phyloP scores from a whole-genome alignment of 2,797 vertebrate species.

The Micromesistius poutassou region DNA sequence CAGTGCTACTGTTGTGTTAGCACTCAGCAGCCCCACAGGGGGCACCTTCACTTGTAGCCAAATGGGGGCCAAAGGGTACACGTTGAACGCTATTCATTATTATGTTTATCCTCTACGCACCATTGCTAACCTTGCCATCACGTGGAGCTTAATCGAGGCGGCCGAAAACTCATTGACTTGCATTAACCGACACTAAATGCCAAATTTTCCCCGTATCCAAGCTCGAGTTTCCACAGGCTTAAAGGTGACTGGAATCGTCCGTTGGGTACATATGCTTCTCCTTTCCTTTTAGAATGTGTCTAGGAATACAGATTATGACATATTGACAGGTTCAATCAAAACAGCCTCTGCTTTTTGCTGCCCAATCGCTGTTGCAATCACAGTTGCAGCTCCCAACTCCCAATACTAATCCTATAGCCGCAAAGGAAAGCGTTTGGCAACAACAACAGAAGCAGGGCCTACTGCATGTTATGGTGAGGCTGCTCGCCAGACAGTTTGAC shows the following conservation, averaged over 20 bases:
- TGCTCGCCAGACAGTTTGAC: conserved; percentile 29
- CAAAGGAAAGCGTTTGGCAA: neutral
- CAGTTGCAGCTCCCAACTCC: conserved; percentile 14
- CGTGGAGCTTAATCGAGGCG: neutral
- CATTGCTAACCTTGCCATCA: neutral
- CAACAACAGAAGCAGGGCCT: conserved; percentile 9
- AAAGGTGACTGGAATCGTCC: too few relatives aligned
- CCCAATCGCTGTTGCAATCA: too few relatives aligned
- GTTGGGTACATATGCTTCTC: too few relatives aligned
- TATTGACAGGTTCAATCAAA: too few relatives aligned
- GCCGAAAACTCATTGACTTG: neutral
- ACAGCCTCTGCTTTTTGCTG: too few relatives aligned
- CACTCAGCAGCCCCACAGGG: neutral
- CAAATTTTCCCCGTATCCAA: neutral
- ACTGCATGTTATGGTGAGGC: conserved; percentile 11
- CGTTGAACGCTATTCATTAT: neutral
- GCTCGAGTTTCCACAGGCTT: neutral
- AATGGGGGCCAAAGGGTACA: neutral
- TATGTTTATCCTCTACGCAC: neutral
- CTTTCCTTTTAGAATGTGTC: too few relatives aligned
- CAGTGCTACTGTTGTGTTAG: neutral
- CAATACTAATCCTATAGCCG: conserved; percentile 5
- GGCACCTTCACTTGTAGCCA: neutral
- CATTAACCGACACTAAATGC: neutral
- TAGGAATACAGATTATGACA: neutral